Base-by-base conservation (phyloP, 2,113 vertebrate species). In the Rhombomys opimus region DNA sequence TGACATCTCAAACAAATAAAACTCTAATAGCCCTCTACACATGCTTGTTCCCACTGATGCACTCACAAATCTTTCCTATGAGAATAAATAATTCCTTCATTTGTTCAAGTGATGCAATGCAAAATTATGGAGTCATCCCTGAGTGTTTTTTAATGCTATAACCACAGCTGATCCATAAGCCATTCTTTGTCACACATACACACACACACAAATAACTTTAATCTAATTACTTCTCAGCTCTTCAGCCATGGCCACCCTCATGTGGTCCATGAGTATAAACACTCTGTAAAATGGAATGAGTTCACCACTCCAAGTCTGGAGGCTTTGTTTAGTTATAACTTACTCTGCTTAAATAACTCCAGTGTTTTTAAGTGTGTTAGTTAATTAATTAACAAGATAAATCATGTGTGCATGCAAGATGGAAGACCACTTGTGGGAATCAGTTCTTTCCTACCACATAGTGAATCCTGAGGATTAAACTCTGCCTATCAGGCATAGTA, bases 1-100 rank as follows among this genome's bases (percentile, higher is more conserved):
- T 87, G 85, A n/a, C 65, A 87, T 87, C 65, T 70, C 65, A 70
- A 87, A 70, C 85, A 87, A 87, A 70, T 52, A 70, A 87, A 87
- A n/a, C 32, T 52, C 65, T 25, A 87, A 70, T 87, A 5, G 30
- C 32, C 46, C 5, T 54, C 18, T 70, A n/a, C 85, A 15, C 46
- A 52, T n/a, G 18, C 85, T 54, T 70, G 12, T n/a, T 68, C 46
- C 65, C 32, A 68, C 30, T 52, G 30, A 70, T 52, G 17, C 0
- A 2, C 46, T 52, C 46, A 87, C 63, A 70, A 70, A 70, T 52
- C 41, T 87, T 87, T 52, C 46, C 65, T 67, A 52, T 7, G 50
- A 68, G 63, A 87, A 87, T 87, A 52, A 87, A 67, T 67, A 86
- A 32, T 38, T 67, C 84, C 61, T 86, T 68, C 41, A 52, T 52